Base-by-base conservation (phyloP, 1,140 invertebrate genomes). In the Atopsyche davidsoni region DNA sequence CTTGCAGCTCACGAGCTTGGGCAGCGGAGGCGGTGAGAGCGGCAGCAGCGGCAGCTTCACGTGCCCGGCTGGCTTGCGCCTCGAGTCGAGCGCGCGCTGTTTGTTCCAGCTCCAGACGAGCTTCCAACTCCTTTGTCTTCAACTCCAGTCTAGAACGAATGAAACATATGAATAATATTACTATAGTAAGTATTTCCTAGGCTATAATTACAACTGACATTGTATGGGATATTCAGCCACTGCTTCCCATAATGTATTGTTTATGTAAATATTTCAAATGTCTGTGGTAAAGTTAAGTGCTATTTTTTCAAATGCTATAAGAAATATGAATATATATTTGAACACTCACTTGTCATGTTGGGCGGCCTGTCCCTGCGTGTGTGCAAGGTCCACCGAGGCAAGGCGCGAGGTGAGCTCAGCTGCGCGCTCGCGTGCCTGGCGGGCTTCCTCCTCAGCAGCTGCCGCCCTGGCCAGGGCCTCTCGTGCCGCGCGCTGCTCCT, bases 61-160 rank as follows among this genome's bases (percentile, higher is more conserved):
- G 92, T 39, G 90, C 68, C 49, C 92, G 75, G 14, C 77, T 72
- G 48, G 89, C 80, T 71, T 93, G 90, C 31, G 88, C 85, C 71
- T 96, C 92, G 2, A 92, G 66, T 21, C 91, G 79, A 4, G 83
- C 77, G 57, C 85, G 80, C 1, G 88, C 89, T 1, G 90, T 91
- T 61, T 85, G 82, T 63, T 96, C 92, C 43, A 96, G 70, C 57
- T 96, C 92, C 18, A 95, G 69, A 55, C 87, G 87, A 1, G 87
- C 90, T 64, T 96, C 92, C 32, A 96, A 69, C 62, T 96, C 93
- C 69, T 91, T 82, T 1, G 84, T 80, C 61, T 86, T 87, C 57
- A 88, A 76, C 64, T 92, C 88, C 43, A 90, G 75, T 24, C 75
- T 75, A 43, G 19, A 61, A 63, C 38, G 39, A 51, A 36, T 53